Evolutionary conservation across 2,113 vertebrate genomes (phyloP), one percentile per base, ranked within the genome.

Genomic region (Platichthys stellatus): DNA sequence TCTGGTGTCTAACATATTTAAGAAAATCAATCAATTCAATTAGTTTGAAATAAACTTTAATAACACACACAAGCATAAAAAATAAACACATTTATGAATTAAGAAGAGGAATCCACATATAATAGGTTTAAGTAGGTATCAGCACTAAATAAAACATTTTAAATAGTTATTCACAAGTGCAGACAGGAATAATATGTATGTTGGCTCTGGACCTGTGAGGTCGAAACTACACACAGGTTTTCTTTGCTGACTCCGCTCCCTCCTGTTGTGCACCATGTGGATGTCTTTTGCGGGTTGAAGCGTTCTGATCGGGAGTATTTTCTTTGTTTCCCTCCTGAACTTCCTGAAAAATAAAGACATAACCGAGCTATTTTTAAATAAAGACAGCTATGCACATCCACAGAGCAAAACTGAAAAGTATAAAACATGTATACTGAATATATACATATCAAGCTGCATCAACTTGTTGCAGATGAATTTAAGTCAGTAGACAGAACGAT

Each of bases 211-310:
- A 64, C 4, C 5, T n/a, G 21, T 14, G 12, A 58, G 21, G 54
- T 20, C 58, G 10, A 69, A 81, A 63, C 73, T 94, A 93, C 23
- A 86, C 1, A 38, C 89, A 87, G 2, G 63, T 47, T 88, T 47
- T 94, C 76, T 94, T 94, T 28, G 83, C 13, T 62, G 85, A 51
- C 1, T 87, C 72, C 47, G 89, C 83, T 24, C 57, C 31, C 20
- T 86, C 85, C 18, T 89, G 81, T 31, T 80, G 68, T 2, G 61
- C 67, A 72, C 12, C n/a, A 4, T 67, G 75, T 0, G 71, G 67
- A 9, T 88, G 83, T 85, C 94, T 88, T 65, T 94, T 94, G 26
- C 63, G 82, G 23, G 86, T 88, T 1, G 65, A 54, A 49, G 59
- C 51, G 43, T 81, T 89, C 20, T 78, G 83, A 71, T 90, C 84